Percentiles rank a stretch among this genome's conserved stretches.
Conservation (phyloP, 2,113 vertebrate species). For the Dasyurus viverrinus region DNA sequence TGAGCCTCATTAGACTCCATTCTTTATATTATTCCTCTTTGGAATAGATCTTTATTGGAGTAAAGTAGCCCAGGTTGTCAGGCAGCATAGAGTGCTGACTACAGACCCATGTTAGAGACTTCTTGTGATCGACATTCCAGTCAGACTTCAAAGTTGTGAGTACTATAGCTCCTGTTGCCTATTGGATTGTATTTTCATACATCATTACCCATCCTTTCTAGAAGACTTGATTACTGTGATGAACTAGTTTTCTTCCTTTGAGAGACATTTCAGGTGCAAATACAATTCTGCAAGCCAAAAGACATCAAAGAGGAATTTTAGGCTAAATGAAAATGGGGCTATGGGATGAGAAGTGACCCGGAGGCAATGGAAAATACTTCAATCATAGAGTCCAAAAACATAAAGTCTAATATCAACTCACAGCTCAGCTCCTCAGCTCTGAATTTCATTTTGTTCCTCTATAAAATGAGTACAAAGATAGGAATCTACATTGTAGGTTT, state of each 20-base stretch:
- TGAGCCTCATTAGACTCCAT: slow-evolving; percentile 73
- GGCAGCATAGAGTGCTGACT: slow-evolving; percentile 65
- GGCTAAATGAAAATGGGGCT: slow-evolving; percentile 72
- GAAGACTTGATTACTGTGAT: slow-evolving; percentile 82
- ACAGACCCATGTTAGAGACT: slow-evolving; percentile 79
- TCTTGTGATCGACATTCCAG: slow-evolving; percentile 81
- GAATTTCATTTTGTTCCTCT: slow-evolving; percentile 14
- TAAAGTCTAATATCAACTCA: background rate
- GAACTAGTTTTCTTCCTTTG: slow-evolving; percentile 86
- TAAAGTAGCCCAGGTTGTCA: background rate
- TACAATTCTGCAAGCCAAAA: slow-evolving; percentile 72
- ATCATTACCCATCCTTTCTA: slow-evolving; percentile 81
- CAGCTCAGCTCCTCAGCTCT: background rate
- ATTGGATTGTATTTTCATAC: slow-evolving; percentile 84
- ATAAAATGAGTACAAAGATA: background rate
- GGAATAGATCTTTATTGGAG: slow-evolving; percentile 74
- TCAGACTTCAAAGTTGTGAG: slow-evolving; percentile 82
- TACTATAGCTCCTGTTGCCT: slow-evolving; percentile 82
- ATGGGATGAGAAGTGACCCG: background rate
- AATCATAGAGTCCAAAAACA: background rate
- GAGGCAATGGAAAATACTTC: background rate
- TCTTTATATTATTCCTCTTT: slow-evolving; percentile 57
- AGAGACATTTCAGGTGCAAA: slow-evolving; percentile 84
- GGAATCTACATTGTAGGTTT: background rate
- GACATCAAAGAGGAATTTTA: slow-evolving; percentile 70